Evolutionary conservation across 2,888 invertebrate species (phyloP).

Genomic region (Drosophila siamana): DNA sequence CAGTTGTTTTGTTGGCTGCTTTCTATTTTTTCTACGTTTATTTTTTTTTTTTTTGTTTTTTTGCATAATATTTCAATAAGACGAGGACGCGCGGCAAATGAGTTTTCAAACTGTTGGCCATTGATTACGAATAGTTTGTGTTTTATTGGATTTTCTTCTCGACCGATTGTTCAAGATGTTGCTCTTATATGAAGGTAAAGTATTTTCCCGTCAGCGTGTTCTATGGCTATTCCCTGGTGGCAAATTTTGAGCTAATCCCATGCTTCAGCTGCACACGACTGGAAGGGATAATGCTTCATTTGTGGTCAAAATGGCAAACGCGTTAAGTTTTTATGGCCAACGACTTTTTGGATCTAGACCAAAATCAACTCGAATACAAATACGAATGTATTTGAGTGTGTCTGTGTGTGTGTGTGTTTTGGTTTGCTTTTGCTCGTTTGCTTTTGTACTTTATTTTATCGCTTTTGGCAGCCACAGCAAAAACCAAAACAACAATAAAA

Average conservation of each 20-base stretch:
- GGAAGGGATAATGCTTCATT: constrained; percentile 73
- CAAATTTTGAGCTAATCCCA: constrained; percentile 69
- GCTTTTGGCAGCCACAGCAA: constrained; percentile 72
- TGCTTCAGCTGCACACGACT: constrained; percentile 33
- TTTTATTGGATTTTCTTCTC: constrained; percentile 19
- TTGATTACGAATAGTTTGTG: constrained; percentile 35
- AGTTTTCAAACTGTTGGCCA: constrained; percentile 60
- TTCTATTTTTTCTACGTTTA: background rate
- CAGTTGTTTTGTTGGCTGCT: constrained; percentile 1
- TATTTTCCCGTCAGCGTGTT: constrained; percentile 17
- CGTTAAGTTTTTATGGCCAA: constrained; percentile 80
- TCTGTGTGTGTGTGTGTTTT: constrained; percentile 32
- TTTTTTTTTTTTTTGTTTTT: constrained; percentile 14
- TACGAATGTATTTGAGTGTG: no score
- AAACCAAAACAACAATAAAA: constrained; percentile 77
- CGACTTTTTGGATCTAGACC: constrained; percentile 78
- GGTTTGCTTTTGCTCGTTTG: constrained; percentile 66
- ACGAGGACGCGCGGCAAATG: constrained; percentile 57
- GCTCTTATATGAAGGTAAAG: background rate
- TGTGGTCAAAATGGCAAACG: constrained; percentile 81
- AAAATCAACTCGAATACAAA: constrained; percentile 52
- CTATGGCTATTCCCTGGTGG: constrained; percentile 57
- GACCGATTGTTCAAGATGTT: background rate
- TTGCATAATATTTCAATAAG: constrained; percentile 79
- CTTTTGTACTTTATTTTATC: constrained; percentile 78